Evolutionary conservation across 2,113 vertebrate genomes (phyloP).

Genomic region (Sapajus apella): DNA sequence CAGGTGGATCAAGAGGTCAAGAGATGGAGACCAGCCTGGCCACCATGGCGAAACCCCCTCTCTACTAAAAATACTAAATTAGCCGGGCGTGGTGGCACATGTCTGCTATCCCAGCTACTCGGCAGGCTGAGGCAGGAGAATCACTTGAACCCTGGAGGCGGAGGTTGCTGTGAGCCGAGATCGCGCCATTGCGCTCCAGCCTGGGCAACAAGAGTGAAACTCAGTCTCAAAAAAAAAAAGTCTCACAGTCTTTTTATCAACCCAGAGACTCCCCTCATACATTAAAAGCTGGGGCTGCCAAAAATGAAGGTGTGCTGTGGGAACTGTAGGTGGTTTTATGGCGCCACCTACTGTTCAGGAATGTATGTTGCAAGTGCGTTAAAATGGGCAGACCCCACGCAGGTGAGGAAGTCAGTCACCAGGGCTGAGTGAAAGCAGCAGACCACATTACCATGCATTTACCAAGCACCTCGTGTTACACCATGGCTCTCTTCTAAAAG

Average conservation of each 20-base stretch:
- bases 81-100: too few relatives aligned
- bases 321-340: neutral
- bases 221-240: too few relatives aligned
- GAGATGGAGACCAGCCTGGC: too few relatives aligned
- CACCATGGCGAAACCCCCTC: too few relatives aligned
- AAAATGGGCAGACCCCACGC: neutral
- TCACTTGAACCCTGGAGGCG: too few relatives aligned
- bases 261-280: neutral
- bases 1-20: too few relatives aligned
- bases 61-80: too few relatives aligned
- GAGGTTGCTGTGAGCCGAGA: too few relatives aligned
- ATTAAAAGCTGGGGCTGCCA: neutral
- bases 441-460: neutral
- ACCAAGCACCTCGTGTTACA: neutral
- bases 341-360: conserved; percentile 41
- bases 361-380: neutral
- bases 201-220: too few relatives aligned
- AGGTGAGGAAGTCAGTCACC: neutral
- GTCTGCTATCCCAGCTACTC: too few relatives aligned
- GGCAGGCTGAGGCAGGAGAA: too few relatives aligned
- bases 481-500: neutral
- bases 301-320: neutral
- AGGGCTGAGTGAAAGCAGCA: neutral
- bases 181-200: too few relatives aligned
- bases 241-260: neutral